Evolutionary conservation across 30 jellyfish, hydroid and myxozoan genomes (phyloP).

Genomic region (Hydractinia symbiolongicarpus): DNA sequence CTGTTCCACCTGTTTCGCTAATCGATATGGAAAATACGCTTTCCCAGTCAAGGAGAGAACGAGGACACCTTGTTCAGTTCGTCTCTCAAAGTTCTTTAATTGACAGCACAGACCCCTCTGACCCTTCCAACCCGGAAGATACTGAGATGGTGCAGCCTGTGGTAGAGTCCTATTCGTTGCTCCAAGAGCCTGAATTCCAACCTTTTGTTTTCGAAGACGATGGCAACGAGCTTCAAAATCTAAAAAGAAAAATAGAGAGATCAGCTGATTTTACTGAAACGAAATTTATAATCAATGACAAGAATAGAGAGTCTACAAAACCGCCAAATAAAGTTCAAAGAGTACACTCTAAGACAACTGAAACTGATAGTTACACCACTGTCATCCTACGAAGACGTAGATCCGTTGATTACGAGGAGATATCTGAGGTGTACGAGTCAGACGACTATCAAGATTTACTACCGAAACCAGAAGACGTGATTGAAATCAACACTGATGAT

Average conservation of each 20-base stretch:
- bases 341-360: not conserved
- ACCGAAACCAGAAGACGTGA: not conserved
- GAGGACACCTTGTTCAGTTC: not conserved
- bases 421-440: not conserved
- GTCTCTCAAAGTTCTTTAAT: not conserved
- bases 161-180: not conserved
- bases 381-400: not conserved
- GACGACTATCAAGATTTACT: not conserved
- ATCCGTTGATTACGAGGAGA: not conserved
- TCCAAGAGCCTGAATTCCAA: not conserved
- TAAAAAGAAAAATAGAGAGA: not conserved
- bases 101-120: not conserved
- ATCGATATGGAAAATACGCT: not conserved
- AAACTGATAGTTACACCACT: slow-evolving; percentile 2
- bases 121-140: not conserved
- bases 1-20: not conserved
- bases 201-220: not conserved
- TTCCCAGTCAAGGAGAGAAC: not conserved
- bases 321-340: not conserved
- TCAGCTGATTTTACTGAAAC: not conserved
- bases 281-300: not conserved
- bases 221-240: not conserved
- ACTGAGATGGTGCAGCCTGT: not conserved
- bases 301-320: not conserved
- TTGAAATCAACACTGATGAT: not conserved